phyloP scores from a whole-genome alignment of 2,888 invertebrate species.

The Drosophila atripex region DNA sequence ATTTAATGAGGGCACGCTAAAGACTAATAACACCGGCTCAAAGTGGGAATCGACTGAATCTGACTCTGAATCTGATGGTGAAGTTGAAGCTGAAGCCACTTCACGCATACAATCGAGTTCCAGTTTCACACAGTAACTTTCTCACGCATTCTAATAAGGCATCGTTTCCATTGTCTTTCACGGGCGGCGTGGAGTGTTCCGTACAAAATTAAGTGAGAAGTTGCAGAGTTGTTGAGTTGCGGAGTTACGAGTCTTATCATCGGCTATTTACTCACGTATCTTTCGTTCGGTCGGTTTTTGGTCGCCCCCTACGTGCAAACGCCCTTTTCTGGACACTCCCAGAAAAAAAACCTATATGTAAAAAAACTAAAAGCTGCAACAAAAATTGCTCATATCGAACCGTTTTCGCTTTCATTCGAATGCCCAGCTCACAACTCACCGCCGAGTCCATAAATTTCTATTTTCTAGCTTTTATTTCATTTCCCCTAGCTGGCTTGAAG shows the following conservation, averaged over 20 bases:
- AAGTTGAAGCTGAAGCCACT: slow-evolving; percentile 3
- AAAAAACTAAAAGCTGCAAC: slow-evolving; percentile 42
- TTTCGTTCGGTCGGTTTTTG: neutral
- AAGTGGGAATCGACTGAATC: slow-evolving; percentile 6
- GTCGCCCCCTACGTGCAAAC: slow-evolving; percentile 36
- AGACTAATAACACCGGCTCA: slow-evolving; percentile 32
- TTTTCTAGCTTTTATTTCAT: slow-evolving; percentile 50
- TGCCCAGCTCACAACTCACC: slow-evolving; percentile 22
- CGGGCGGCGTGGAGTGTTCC: slow-evolving; percentile 33
- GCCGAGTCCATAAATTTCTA: slow-evolving; percentile 50
- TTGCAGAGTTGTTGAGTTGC: slow-evolving; percentile 35
- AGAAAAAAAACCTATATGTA: neutral
- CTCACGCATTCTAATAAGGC: slow-evolving; percentile 64
- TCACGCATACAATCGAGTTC: slow-evolving; percentile 32
- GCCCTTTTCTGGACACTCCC: slow-evolving; percentile 40
- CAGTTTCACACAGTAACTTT: slow-evolving; percentile 34
- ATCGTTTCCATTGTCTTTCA: slow-evolving; percentile 71
- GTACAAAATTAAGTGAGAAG: slow-evolving; percentile 75
- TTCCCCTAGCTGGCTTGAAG: slow-evolving; percentile 41
- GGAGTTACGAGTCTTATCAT: slow-evolving; percentile 36
- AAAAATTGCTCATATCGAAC: slow-evolving; percentile 59
- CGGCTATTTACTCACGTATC: slow-evolving; percentile 35
- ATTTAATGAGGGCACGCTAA: slow-evolving; percentile 41
- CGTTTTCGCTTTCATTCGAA: slow-evolving; percentile 71
- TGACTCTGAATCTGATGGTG: neutral